Percentiles rank a stretch among this genome's conserved stretches.
Evolutionary conservation across 64 coral and sea anemone species (phyloP).

Genomic region (Orbicella faveolata): DNA sequence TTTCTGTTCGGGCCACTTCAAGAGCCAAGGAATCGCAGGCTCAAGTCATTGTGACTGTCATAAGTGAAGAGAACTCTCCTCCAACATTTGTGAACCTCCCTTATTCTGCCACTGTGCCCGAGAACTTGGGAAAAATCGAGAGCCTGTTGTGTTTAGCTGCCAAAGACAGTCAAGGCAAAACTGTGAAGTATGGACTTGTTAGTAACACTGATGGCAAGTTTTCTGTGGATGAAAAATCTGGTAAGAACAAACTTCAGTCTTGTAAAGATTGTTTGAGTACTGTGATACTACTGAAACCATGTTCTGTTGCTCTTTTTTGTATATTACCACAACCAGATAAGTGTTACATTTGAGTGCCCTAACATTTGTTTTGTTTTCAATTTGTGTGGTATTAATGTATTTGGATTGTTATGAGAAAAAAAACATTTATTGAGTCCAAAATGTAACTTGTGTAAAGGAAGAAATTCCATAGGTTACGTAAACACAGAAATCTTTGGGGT

Average conservation of each 20-base stretch:
- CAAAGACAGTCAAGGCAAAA: conserved; percentile 2
- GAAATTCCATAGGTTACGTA: no score
- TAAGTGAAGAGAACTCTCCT: conserved; percentile 45
- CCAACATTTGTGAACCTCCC: conserved; percentile 49
- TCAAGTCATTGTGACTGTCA: conserved; percentile 47
- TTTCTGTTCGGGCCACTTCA: conserved; percentile 26
- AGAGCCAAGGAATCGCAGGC: background rate
- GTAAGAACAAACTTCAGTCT: conserved; percentile 8
- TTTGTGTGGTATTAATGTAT: no score
- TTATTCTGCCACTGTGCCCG: conserved; percentile 46
- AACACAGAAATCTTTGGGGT: no score
- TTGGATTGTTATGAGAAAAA: no score
- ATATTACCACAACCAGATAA: no score
- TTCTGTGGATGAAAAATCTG: conserved; percentile 27
- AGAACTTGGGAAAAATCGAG: conserved; percentile 42
- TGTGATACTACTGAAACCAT: no score
- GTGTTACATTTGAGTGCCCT: no score
- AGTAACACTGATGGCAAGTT: conserved; percentile 37
- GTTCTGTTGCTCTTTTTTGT: no score
- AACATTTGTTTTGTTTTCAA: no score
- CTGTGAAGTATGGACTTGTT: conserved; percentile 25
- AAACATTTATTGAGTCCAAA: no score
- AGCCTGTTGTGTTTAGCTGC: conserved; percentile 67
- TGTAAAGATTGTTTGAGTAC: background rate
- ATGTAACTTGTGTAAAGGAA: no score